phyloP scores from a whole-genome alignment of 2,888 invertebrate species.

The Callyntrura guangdongensis region DNA sequence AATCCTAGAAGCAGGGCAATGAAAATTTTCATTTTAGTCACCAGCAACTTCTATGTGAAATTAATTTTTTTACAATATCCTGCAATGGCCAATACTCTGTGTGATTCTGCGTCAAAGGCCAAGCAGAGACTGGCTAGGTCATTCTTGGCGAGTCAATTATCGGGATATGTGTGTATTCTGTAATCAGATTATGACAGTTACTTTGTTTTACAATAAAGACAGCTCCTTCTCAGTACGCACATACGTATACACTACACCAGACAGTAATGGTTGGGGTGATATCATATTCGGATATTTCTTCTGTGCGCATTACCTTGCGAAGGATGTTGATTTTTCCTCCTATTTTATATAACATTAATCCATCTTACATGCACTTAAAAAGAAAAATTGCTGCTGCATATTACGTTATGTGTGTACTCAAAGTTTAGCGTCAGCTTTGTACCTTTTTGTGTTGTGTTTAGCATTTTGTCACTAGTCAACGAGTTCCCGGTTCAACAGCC shows the following conservation, averaged over 20 bases:
- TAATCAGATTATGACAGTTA: constrained; percentile 76
- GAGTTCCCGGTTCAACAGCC: constrained; percentile 85
- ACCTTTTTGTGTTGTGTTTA: constrained; percentile 17
- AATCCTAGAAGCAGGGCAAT: constrained; percentile 72
- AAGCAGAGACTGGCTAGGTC: constrained; percentile 80
- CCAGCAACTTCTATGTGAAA: constrained; percentile 6
- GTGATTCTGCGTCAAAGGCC: constrained; percentile 80
- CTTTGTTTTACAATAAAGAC: background rate
- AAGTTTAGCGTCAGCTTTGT: background rate
- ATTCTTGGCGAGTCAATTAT: constrained; percentile 72
- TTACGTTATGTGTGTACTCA: background rate
- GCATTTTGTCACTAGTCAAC: constrained; percentile 74
- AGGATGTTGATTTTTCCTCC: constrained; percentile 3
- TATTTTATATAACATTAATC: constrained; percentile 20
- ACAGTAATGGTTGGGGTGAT: no score
- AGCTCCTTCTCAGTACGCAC: background rate
- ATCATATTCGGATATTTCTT: background rate
- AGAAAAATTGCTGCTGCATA: constrained; percentile 27
- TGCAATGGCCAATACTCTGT: constrained; percentile 70
- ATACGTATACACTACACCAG: background rate
- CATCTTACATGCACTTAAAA: constrained; percentile 11
- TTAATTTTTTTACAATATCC: constrained; percentile 52
- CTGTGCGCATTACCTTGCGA: background rate
- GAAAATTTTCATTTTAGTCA: constrained; percentile 71
- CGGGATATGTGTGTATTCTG: constrained; percentile 68